Percentiles rank a stretch among this genome's conserved stretches.
Evolutionary conservation across 2,797 vertebrate species (phyloP).

Genomic region (Myotis daubentonii): DNA sequence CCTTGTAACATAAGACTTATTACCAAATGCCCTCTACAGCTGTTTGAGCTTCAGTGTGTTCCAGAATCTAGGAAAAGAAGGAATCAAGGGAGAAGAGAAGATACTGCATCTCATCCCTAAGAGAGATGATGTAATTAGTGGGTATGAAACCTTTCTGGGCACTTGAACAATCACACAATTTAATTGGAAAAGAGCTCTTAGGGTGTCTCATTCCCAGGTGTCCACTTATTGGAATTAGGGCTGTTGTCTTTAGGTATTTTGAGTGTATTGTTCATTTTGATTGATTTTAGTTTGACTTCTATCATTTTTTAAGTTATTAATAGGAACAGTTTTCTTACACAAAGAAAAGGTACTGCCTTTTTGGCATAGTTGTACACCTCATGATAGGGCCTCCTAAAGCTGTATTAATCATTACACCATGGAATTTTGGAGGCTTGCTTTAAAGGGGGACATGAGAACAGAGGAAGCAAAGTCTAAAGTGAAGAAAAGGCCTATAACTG

Average conservation of each 20-base stretch:
- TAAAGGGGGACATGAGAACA: background rate
- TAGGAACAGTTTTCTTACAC: background rate
- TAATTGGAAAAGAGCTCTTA: background rate
- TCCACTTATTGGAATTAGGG: background rate
- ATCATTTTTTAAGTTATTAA: constrained; percentile 7
- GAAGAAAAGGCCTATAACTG: background rate
- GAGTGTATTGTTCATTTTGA: constrained; percentile 25
- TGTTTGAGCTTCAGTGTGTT: background rate
- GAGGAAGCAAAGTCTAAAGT: background rate
- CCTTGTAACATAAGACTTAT: background rate
- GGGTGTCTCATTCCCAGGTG: background rate
- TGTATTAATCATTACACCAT: background rate
- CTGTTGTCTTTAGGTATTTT: background rate
- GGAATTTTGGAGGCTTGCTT: background rate
- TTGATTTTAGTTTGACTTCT: constrained; percentile 16
- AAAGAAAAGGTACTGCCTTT: background rate
- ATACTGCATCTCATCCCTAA: background rate
- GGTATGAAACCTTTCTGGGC: background rate
- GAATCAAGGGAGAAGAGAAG: background rate
- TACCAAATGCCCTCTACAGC: background rate
- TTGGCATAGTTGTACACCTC: background rate
- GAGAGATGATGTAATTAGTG: background rate
- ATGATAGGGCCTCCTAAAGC: background rate
- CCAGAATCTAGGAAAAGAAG: background rate
- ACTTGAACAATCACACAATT: background rate